Evolutionary conservation across 2,888 invertebrate species (phyloP).

Genomic region (Stenodera caucasica): DNA sequence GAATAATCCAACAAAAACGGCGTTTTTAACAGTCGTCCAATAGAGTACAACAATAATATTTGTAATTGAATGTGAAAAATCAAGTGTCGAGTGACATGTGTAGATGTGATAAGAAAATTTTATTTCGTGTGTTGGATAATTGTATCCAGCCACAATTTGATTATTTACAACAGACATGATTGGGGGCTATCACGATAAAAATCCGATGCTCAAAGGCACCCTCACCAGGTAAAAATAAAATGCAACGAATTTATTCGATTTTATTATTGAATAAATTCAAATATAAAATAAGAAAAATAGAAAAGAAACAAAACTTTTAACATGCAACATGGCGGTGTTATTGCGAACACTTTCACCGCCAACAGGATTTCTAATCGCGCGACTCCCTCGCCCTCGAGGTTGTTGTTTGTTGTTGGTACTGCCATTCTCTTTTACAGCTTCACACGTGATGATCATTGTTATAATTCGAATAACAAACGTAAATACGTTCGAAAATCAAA

Average conservation of each 20-base stretch:
- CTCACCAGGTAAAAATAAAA: constrained; percentile 57
- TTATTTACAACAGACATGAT: constrained; percentile 48
- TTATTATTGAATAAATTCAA: neutral
- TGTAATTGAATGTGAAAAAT: no score
- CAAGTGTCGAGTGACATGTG: constrained; percentile 22
- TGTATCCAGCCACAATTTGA: constrained; percentile 32
- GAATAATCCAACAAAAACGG: no score
- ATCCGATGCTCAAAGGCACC: constrained; percentile 63
- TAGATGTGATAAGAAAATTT: constrained; percentile 27
- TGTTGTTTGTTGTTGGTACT: constrained; percentile 30
- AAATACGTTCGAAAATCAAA: no score
- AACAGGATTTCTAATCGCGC: constrained; percentile 41
- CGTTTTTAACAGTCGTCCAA: no score
- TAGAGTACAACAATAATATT: no score
- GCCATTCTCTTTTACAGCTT: constrained; percentile 38
- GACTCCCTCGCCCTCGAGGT: constrained; percentile 36
- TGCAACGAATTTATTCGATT: neutral
- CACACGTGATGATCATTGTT: constrained; percentile 35
- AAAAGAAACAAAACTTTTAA: constrained; percentile 1
- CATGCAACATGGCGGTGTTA: constrained; percentile 43
- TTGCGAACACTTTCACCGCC: constrained; percentile 48
- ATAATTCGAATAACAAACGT: no score
- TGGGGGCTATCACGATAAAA: constrained; percentile 62
- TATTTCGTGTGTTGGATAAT: constrained; percentile 21
- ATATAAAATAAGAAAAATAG: neutral